Conservation (phyloP, 1,140 invertebrate genomes). For the Scaptodrosophila lebanonensis region DNA sequence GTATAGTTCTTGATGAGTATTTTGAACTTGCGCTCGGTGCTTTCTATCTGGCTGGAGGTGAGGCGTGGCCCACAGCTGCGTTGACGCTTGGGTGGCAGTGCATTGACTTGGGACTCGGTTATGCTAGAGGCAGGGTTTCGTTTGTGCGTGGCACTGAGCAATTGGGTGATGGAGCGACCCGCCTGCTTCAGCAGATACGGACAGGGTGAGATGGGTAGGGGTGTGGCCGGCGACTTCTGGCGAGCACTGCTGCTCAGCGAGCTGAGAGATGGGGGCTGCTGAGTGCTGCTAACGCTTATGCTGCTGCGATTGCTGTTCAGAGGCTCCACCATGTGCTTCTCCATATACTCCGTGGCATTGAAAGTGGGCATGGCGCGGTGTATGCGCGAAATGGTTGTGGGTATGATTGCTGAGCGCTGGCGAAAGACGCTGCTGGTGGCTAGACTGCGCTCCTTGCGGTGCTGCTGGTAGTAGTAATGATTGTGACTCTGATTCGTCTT, state of each 20-base stretch:
- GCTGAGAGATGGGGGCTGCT: too few species aligned
- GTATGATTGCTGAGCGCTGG: constrained; percentile 53
- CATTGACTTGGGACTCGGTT: constrained; percentile 11
- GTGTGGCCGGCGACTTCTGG: too few species aligned
- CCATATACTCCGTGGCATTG: constrained; percentile 72
- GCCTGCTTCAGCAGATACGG: constrained; percentile 58
- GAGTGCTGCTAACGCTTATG: neutral
- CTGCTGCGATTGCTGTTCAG: constrained; percentile 62
- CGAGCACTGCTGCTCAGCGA: too few species aligned
- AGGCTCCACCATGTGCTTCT: constrained; percentile 66
- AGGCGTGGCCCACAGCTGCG: constrained; percentile 67
- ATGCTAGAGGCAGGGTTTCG: constrained; percentile 24
- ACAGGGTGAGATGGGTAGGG: constrained; percentile 28
- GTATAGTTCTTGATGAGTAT: constrained; percentile 64
- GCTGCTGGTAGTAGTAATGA: constrained; percentile 52
- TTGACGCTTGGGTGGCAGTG: constrained; percentile 58
- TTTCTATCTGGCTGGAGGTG: constrained; percentile 32
- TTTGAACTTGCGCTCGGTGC: constrained; percentile 58
- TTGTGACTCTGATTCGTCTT: constrained; percentile 48
- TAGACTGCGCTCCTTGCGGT: constrained; percentile 54
- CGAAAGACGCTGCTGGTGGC: constrained; percentile 60
- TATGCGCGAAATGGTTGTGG: constrained; percentile 51
- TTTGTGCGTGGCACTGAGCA: constrained; percentile 51
- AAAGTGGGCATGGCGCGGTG: constrained; percentile 72
- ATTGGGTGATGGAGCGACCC: constrained; percentile 56